Evolutionary conservation across 2,797 vertebrate species (phyloP).

Genomic region (Sebastes miniatus): DNA sequence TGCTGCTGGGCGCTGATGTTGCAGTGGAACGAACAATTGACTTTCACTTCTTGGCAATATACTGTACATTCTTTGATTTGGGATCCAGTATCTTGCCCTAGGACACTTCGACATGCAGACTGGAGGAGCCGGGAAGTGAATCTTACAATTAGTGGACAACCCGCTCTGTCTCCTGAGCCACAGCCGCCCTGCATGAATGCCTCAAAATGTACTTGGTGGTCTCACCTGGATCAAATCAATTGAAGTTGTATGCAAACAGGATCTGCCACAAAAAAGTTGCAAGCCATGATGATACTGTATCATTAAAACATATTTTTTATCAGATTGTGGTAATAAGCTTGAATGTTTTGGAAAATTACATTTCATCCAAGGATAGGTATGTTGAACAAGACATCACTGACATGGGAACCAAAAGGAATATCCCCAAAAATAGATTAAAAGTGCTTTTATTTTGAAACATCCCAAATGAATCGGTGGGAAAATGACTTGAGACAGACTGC

Average conservation of each 20-base stretch:
- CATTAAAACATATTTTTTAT: not conserved
- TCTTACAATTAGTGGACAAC: too few species aligned
- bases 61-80: too few species aligned
- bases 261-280: not conserved
- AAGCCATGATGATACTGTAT: not conserved
- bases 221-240: not conserved
- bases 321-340: not conserved
- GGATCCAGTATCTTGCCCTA: too few species aligned
- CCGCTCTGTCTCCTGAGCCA: too few species aligned
- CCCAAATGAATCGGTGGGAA: slow-evolving; percentile 56
- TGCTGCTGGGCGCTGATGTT: too few species aligned
- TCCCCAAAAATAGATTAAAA: slow-evolving; percentile 30
- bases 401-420: slow-evolving; percentile 21
- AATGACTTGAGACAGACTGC: slow-evolving; percentile 38
- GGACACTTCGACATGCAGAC: too few species aligned
- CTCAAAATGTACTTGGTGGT: not conserved
- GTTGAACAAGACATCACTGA: not conserved
- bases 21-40: too few species aligned
- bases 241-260: not conserved
- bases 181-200: not conserved
- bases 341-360: not conserved
- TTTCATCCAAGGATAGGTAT: not conserved
- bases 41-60: too few species aligned
- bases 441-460: slow-evolving; percentile 42
- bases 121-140: too few species aligned